Evolutionary conservation across 64 coral and sea anemone genomes (phyloP).

Genomic region (Stichodactyla helianthus): DNA sequence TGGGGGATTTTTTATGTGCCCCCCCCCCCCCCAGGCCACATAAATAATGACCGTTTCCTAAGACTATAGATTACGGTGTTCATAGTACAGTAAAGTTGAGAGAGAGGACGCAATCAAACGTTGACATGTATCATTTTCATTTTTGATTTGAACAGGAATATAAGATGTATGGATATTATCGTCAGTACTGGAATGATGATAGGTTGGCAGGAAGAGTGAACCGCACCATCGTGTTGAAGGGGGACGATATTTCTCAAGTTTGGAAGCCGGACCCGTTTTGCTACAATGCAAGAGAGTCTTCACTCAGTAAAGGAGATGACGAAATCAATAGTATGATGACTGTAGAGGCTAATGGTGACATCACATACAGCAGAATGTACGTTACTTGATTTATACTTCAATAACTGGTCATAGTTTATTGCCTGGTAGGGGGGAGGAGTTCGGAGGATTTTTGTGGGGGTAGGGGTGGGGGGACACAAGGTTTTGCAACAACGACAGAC

Average conservation of each 20-base stretch:
- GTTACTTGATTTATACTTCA: background rate
- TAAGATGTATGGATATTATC: slow-evolving; percentile 53
- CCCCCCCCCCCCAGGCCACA: too few species aligned
- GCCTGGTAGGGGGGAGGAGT: background rate
- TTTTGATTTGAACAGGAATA: background rate
- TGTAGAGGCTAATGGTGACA: slow-evolving; percentile 26
- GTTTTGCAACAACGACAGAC: too few species aligned
- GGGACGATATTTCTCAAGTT: slow-evolving; percentile 51
- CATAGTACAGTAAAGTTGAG: too few species aligned
- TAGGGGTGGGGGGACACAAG: too few species aligned
- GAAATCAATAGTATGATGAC: slow-evolving; percentile 56
- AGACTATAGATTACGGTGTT: too few species aligned
- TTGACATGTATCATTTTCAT: background rate
- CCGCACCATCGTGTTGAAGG: slow-evolving; percentile 47
- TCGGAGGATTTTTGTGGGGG: too few species aligned
- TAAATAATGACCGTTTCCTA: too few species aligned
- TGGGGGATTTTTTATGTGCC: background rate
- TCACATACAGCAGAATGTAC: slow-evolving; percentile 43
- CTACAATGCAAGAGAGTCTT: slow-evolving; percentile 78
- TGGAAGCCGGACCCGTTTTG: slow-evolving; percentile 83
- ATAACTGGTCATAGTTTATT: too few species aligned
- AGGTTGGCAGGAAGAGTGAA: slow-evolving; percentile 34
- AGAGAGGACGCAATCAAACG: background rate
- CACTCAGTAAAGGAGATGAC: slow-evolving; percentile 42
- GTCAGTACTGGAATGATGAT: slow-evolving; percentile 60